Base-by-base conservation (phyloP, 2,797 vertebrate species). In the Ceryle rudis region DNA sequence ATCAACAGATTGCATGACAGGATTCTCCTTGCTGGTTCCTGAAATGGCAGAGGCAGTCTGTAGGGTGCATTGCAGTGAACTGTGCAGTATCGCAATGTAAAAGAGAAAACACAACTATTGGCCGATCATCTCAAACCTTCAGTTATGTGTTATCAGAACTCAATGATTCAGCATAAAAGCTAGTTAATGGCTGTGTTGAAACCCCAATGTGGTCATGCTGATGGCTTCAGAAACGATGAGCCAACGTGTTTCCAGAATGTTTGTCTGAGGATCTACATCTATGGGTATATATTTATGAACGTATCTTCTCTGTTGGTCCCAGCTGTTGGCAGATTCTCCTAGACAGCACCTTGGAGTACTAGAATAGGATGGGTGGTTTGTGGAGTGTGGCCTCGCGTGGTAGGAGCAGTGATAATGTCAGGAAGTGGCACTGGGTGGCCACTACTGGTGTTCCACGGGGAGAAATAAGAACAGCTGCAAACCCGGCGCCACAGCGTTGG, bases 391-490 rank as follows among this genome's bases (percentile, higher is more conserved):
- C 8, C 7, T 10, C 49, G 21, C 1, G 2, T 42, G 54, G 44
- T 64, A 62, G 78, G 25, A 95, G 23, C 16, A 67, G 60, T 0
- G 0, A 23, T 21, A 51, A 35, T 85, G 58, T 62, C 62, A 69
- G n/a, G n/a, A 65, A 41, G 23, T n/a, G 52, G 33, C 71, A 41
- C 1, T 65, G 64, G 75, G 66, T 60, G 62, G 44, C 64, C 47
- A 41, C 31, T 71, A 6, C 3, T 35, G 60, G 25, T 39, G 25
- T 62, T 73, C 83, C 33, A 33, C 57, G 37, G 73, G 85, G 62
- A 83, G 57, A 78, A 96, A 88, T 2, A 22, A 57, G 61, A 94
- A 61, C 14, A 73, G 78, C 66, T 73, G 66, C 29, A 80, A 46
- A 54, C 6, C 20, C 44, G 42, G 49, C 0, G 3, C 22, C 2